Evolutionary conservation across 2,888 invertebrate species (phyloP).

Genomic region (Agonopterix alstromeriana): DNA sequence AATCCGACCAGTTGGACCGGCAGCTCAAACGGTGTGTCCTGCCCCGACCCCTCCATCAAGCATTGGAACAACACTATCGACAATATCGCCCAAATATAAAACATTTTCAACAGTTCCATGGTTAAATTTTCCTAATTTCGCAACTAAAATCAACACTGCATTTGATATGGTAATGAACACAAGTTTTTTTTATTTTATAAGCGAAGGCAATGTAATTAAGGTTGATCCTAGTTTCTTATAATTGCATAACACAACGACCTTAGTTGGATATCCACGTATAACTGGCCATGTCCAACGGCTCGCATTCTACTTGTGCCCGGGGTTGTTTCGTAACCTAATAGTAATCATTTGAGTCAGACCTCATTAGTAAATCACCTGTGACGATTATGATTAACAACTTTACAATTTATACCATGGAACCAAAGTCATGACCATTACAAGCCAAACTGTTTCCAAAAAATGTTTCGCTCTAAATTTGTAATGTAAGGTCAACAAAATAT

Average conservation of each 20-base stretch:
- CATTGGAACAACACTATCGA: too few relatives aligned
- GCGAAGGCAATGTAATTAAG: neutral
- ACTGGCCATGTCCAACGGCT: conserved; percentile 49
- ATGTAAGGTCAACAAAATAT: too few relatives aligned
- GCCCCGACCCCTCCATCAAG: conserved; percentile 14
- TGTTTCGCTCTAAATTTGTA: too few relatives aligned
- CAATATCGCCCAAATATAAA: conserved; percentile 36
- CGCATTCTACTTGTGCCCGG: conserved; percentile 9
- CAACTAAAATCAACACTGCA: neutral
- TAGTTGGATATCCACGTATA: conserved; percentile 42
- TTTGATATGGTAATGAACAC: neutral
- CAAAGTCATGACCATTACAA: too few relatives aligned
- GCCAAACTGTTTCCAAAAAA: too few relatives aligned
- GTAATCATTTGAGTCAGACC: conserved; percentile 28
- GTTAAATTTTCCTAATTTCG: neutral
- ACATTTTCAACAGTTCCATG: conserved; percentile 57
- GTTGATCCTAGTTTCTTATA: conserved; percentile 1
- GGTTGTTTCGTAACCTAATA: conserved; percentile 47
- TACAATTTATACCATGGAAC: too few relatives aligned
- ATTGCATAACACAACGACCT: conserved; percentile 43
- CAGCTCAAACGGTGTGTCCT: conserved; percentile 81
- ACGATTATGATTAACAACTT: too few relatives aligned
- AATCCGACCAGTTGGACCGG: conserved; percentile 92
- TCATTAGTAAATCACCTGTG: neutral
- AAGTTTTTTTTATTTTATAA: neutral